A percentile compares a stretch with the other conserved stretches of the same genome.
phyloP scores from a whole-genome alignment of 2,888 invertebrate genomes.

The Perdita meconis region DNA sequence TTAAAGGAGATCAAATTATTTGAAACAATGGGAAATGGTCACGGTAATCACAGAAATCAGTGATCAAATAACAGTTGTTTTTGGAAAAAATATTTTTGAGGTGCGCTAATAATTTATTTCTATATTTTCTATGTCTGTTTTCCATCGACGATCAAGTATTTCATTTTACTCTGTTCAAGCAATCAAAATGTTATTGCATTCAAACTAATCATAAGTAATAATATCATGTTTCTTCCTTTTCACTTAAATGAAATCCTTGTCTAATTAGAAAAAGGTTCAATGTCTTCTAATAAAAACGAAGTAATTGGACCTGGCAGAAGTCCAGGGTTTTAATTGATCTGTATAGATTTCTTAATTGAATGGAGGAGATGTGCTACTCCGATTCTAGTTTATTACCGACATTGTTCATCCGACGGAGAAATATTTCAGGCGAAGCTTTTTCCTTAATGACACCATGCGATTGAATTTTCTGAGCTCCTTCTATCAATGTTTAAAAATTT shows the following conservation, averaged over 20 bases:
- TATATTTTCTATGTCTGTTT: too few species aligned
- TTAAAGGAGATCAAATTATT: too few species aligned
- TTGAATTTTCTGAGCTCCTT: not conserved
- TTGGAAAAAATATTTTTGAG: too few species aligned
- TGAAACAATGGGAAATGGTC: too few species aligned
- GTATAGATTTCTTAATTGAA: conserved; percentile 2
- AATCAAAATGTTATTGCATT: conserved; percentile 54
- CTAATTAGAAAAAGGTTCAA: not conserved
- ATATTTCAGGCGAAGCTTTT: not conserved
- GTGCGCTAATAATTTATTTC: too few species aligned
- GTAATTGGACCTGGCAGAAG: not conserved
- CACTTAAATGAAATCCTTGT: not conserved
- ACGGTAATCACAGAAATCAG: too few species aligned
- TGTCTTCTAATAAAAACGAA: conserved; percentile 1
- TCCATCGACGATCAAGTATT: too few species aligned
- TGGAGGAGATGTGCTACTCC: not conserved
- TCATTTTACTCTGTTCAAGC: conserved; percentile 35
- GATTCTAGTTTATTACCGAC: not conserved
- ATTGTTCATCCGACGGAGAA: not conserved
- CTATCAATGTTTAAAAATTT: not conserved
- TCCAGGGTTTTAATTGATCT: not conserved
- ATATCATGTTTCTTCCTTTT: conserved; percentile 1
- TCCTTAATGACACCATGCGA: not conserved
- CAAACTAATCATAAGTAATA: conserved; percentile 44
- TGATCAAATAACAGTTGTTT: too few species aligned